Percentiles rank a stretch among this genome's conserved stretches.
Evolutionary conservation across 2,113 vertebrate genomes (phyloP).

Genomic region (Onychostruthus taczanowskii): DNA sequence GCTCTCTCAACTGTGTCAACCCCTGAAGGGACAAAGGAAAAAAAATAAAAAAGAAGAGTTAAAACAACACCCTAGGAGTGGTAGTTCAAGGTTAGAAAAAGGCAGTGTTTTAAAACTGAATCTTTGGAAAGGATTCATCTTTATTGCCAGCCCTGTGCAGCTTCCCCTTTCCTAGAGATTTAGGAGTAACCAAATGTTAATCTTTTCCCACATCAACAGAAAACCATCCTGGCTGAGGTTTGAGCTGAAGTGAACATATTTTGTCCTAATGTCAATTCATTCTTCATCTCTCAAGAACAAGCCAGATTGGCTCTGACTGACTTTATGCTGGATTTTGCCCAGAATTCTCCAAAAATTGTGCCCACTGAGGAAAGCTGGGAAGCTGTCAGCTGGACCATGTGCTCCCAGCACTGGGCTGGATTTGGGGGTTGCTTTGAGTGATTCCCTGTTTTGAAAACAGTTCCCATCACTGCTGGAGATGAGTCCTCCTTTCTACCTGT

Average conservation of each 20-base stretch:
- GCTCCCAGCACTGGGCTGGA: not conserved
- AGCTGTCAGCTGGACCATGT: not conserved
- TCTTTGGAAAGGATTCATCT: not conserved
- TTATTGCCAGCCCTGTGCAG: not conserved
- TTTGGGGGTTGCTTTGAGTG: not conserved
- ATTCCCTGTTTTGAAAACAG: not conserved
- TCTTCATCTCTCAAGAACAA: fast-evolving
- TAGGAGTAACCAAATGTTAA: not conserved
- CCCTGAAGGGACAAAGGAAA: not conserved
- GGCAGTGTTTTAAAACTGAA: not conserved
- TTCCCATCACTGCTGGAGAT: not conserved
- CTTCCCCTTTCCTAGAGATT: not conserved
- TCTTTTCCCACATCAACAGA: not conserved
- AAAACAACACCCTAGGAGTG: not conserved
- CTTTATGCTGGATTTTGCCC: not conserved
- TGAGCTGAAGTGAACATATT: not conserved
- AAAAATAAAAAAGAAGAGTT: not conserved
- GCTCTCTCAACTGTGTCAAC: slow-evolving; percentile 31
- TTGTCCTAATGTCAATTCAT: not conserved
- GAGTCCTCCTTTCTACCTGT: not conserved
- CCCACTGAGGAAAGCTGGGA: not conserved
- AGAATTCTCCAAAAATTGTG: not conserved
- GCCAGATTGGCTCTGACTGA: not conserved
- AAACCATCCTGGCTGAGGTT: not conserved
- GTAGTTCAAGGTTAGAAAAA: not conserved